These are phyloP conservation scores for Itoplectis maculator DNA, from an alignment of 2,888 invertebrate species.

Conservation along the genomic window DNA sequence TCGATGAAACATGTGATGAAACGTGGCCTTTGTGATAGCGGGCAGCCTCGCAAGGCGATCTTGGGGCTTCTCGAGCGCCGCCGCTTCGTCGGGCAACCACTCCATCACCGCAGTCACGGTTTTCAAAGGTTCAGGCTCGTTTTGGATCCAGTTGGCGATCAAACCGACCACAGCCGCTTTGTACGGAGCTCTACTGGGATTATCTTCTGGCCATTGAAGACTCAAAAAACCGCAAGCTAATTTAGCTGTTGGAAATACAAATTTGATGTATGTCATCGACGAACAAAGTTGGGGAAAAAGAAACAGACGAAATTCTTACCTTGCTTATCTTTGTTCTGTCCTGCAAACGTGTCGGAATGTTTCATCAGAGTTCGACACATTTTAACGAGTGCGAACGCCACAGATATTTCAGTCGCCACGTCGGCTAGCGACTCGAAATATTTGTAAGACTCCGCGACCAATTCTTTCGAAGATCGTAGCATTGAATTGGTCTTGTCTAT, in stretches of 20 bases:
- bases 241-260: slow-evolving; percentile 74
- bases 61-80: slow-evolving; percentile 86
- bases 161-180: slow-evolving; percentile 78
- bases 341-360: slow-evolving; percentile 77
- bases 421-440: slow-evolving; percentile 82
- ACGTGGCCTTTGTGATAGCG: slow-evolving; percentile 88
- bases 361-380: slow-evolving; percentile 80
- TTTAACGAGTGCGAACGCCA: slow-evolving; percentile 79
- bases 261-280: background rate
- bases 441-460: slow-evolving; percentile 81
- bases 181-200: slow-evolving; percentile 74
- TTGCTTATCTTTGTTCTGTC: slow-evolving; percentile 77
- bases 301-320: slow-evolving; percentile 75
- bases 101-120: slow-evolving; percentile 87
- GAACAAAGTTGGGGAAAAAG: too few relatives aligned
- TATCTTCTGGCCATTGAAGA: slow-evolving; percentile 79
- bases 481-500: slow-evolving; percentile 73
- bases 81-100: slow-evolving; percentile 87
- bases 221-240: slow-evolving; percentile 79
- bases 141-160: slow-evolving; percentile 81
- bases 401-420: slow-evolving; percentile 81
- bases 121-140: slow-evolving; percentile 83
- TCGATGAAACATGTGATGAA: slow-evolving; percentile 89
- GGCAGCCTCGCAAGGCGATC: slow-evolving; percentile 87
- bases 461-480: slow-evolving; percentile 79